Evolutionary conservation across 1,140 invertebrate genomes (phyloP).

Genomic region (Eurosta solidaginis): DNA sequence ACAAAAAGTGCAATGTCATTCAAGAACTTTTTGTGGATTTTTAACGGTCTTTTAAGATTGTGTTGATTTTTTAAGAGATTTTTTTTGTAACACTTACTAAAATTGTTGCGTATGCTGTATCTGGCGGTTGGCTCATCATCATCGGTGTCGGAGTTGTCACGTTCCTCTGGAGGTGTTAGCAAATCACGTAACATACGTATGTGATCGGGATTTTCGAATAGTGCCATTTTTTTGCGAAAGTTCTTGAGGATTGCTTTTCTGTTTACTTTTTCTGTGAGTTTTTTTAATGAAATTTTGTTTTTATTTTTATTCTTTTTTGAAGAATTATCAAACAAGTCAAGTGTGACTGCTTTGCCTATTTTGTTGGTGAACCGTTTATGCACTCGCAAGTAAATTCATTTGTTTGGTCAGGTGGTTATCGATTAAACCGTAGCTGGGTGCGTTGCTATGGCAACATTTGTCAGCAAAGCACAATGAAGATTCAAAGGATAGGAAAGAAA

Average conservation of each 20-base stretch:
- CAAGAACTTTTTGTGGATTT: background rate
- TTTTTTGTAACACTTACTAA: conserved; percentile 41
- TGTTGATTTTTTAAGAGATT: background rate
- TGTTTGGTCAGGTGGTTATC: too few species aligned
- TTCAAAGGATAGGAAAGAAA: too few species aligned
- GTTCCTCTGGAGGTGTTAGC: conserved; percentile 40
- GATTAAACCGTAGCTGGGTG: too few species aligned
- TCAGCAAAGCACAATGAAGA: too few species aligned
- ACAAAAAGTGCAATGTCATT: background rate
- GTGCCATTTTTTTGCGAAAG: conserved; percentile 41
- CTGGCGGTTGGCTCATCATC: conserved; percentile 44
- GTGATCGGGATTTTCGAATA: conserved; percentile 52
- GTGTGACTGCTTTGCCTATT: background rate
- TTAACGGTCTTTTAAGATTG: background rate
- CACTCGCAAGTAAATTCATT: background rate
- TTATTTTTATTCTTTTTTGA: background rate
- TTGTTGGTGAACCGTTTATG: background rate
- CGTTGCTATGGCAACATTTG: too few species aligned
- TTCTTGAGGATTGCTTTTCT: background rate
- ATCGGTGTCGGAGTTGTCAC: conserved; percentile 41
- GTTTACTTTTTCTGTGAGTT: background rate
- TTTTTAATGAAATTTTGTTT: background rate
- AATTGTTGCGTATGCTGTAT: conserved; percentile 32
- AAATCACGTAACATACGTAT: conserved; percentile 44
- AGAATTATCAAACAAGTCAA: background rate